Conservation (phyloP, 2,888 invertebrate genomes). For the Drosophila dives region DNA sequence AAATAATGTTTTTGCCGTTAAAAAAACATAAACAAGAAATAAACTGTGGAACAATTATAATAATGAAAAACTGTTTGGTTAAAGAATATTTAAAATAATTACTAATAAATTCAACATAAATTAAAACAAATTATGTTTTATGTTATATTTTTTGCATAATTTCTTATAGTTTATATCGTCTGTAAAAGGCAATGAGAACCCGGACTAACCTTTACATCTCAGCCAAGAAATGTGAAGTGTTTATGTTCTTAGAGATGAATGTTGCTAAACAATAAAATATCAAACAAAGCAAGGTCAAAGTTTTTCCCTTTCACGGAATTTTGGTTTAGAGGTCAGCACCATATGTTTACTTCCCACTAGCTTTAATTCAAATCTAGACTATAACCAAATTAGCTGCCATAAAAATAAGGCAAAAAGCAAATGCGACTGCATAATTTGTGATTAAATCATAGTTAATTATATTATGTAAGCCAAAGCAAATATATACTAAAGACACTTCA, state of each 20-base stretch:
- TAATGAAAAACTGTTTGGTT: constrained; percentile 6
- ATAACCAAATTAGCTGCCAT: constrained; percentile 57
- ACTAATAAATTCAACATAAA: constrained; percentile 12
- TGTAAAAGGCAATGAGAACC: constrained; percentile 26
- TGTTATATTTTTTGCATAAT: constrained; percentile 5
- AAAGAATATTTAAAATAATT: constrained; percentile 20
- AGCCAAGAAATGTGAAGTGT: constrained; percentile 1
- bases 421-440: constrained; percentile 50
- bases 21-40: neutral
- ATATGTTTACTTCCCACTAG: constrained; percentile 37
- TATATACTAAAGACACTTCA: constrained; percentile 5
- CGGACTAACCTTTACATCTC: constrained; percentile 32
- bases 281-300: constrained; percentile 68
- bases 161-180: constrained; percentile 5
- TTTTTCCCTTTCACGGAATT: constrained; percentile 36
- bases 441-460: constrained; percentile 44
- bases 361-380: constrained; percentile 13
- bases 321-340: constrained; percentile 24
- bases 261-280: constrained; percentile 17
- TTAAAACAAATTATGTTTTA: neutral
- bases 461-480: constrained; percentile 36
- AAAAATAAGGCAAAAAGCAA: constrained; percentile 44
- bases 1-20: neutral
- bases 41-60: neutral
- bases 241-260: constrained; percentile 35